These are phyloP conservation scores for Phengaris arion DNA, from an alignment of 2,888 invertebrate species.

Conservation along the genomic window DNA sequence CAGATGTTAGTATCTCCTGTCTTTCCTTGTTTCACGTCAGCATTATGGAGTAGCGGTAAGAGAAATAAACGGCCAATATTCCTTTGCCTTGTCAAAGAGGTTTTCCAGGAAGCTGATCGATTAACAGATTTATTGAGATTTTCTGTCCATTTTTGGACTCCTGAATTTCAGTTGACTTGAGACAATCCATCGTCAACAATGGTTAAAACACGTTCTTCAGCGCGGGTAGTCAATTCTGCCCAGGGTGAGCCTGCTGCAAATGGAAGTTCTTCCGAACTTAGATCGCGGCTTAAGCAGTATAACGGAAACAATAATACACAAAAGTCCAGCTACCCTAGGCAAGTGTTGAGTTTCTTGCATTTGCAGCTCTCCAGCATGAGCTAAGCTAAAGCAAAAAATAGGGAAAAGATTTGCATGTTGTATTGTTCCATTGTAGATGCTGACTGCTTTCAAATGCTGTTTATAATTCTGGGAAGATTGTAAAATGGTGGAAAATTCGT, in stretches of 20 bases:
- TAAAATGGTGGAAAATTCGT: neutral
- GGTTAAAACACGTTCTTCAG: slow-evolving; percentile 80
- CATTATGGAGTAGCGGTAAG: slow-evolving; percentile 49
- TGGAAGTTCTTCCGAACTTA: slow-evolving; percentile 70
- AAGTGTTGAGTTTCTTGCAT: slow-evolving; percentile 65
- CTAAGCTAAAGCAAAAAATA: slow-evolving; percentile 30
- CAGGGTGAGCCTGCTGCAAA: slow-evolving; percentile 67
- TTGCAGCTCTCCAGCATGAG: slow-evolving; percentile 82
- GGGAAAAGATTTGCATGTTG: slow-evolving; percentile 12
- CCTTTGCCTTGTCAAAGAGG: slow-evolving; percentile 59
- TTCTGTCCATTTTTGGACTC: slow-evolving; percentile 72
- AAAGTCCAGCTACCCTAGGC: slow-evolving; percentile 67
- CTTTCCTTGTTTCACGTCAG: slow-evolving; percentile 57
- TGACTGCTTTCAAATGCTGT: neutral
- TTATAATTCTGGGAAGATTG: neutral
- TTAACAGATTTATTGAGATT: slow-evolving; percentile 52
- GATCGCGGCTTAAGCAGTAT: slow-evolving; percentile 66
- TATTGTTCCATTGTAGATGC: neutral
- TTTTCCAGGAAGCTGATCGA: slow-evolving; percentile 70
- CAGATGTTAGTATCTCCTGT: slow-evolving; percentile 65
- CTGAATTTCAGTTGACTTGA: slow-evolving; percentile 79
- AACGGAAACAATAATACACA: slow-evolving; percentile 69
- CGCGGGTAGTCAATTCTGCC: slow-evolving; percentile 72
- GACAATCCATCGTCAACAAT: slow-evolving; percentile 76
- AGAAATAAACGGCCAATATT: slow-evolving; percentile 67